A percentile compares a stretch with the other conserved stretches of the same genome.
Evolutionary conservation across 2,888 invertebrate species (phyloP).

Genomic region (Galerucella calmariensis): DNA sequence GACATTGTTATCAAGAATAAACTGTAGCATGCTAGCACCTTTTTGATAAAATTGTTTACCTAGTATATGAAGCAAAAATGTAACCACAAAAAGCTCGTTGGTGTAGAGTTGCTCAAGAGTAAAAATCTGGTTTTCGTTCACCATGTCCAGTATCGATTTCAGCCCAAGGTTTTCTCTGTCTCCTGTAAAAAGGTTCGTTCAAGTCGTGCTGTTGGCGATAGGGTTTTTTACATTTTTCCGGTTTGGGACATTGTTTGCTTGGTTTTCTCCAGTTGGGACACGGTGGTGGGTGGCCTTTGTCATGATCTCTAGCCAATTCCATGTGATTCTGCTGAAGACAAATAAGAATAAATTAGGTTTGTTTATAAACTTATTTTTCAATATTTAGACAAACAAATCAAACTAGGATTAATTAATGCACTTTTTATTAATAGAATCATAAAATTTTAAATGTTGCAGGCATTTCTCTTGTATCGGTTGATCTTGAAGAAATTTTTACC

Average conservation of each 20-base stretch:
- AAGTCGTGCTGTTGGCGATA: constrained; percentile 38
- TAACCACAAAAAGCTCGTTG: no score
- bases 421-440: neutral
- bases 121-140: constrained; percentile 1
- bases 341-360: neutral
- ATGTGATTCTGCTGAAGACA: neutral
- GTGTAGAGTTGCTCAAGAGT: neutral
- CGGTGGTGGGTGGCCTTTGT: constrained; percentile 41
- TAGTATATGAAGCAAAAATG: no score
- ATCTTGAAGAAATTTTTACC: neutral
- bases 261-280: constrained; percentile 29
- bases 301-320: constrained; percentile 32
- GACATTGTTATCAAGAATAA: no score
- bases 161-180: constrained; percentile 27
- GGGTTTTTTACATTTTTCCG: constrained; percentile 17
- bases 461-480: neutral
- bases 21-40: no score
- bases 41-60: no score
- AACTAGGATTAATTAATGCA: neutral
- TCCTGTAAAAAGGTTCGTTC: constrained; percentile 31
- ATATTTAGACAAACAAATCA: neutral
- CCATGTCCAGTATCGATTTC: constrained; percentile 24
- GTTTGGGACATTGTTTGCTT: constrained; percentile 30
- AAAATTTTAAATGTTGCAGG: neutral
- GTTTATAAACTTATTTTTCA: no score